Conservation (phyloP, 2,888 invertebrate genomes). For the Conops quadrifasciatus region DNA sequence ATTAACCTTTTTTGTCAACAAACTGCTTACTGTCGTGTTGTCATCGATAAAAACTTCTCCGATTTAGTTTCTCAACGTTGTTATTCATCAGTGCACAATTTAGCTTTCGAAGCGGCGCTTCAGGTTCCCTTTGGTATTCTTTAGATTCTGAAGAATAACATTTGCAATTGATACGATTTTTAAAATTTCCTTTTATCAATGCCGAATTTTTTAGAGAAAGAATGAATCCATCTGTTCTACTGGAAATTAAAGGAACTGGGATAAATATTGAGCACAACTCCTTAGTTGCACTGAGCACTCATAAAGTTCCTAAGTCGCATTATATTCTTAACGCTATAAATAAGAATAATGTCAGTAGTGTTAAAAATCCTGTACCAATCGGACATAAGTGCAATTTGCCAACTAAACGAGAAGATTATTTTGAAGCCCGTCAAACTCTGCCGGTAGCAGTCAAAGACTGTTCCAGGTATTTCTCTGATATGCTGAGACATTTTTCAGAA, state of each 20-base stretch:
- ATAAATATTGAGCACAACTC: conserved; percentile 6
- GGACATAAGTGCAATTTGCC: conserved; percentile 44
- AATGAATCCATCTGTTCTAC: neutral
- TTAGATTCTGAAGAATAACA: neutral
- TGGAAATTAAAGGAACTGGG: conserved; percentile 19
- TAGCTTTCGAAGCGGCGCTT: neutral
- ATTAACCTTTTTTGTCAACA: neutral
- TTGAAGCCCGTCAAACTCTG: conserved; percentile 48
- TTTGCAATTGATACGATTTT: neutral
- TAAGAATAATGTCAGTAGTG: conserved; percentile 56
- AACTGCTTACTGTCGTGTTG: conserved; percentile 60
- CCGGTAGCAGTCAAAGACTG: conserved; percentile 54
- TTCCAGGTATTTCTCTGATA: conserved; percentile 50
- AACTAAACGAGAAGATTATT: conserved; percentile 33
- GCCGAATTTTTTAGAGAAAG: neutral
- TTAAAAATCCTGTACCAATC: conserved; percentile 62
- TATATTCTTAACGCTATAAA: conserved; percentile 45
- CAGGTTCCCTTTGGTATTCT: conserved; percentile 16
- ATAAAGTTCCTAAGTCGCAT: conserved; percentile 50
- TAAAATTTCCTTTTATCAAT: too few relatives aligned
- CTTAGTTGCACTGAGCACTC: conserved; percentile 46
- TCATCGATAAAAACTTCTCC: too few relatives aligned
- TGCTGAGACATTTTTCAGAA: neutral
- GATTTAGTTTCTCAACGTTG: neutral
- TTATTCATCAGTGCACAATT: conserved; percentile 46